These are phyloP conservation scores for Hoplias malabaricus DNA, from an alignment of 2,113 vertebrate species.

Conservation along the genomic window DNA sequence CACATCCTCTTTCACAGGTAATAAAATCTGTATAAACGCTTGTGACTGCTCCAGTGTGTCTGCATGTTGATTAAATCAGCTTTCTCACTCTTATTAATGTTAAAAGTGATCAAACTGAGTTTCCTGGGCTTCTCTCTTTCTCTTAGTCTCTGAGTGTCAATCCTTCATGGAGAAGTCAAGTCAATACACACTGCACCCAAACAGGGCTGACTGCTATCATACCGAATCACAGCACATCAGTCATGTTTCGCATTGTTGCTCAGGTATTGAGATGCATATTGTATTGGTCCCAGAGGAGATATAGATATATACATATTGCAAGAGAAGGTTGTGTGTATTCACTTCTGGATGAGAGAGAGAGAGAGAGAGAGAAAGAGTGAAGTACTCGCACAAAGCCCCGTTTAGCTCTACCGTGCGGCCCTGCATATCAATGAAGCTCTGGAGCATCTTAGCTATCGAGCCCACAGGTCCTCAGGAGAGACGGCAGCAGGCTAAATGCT, in stretches of 20 bases:
- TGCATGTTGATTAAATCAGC: no score
- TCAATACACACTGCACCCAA: background rate
- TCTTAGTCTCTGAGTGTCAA: background rate
- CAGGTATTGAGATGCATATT: background rate
- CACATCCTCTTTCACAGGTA: no score
- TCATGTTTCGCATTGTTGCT: background rate
- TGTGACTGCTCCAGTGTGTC: no score
- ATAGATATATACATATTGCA: background rate
- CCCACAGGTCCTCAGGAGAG: background rate
- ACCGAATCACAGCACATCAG: background rate
- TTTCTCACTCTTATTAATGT: no score
- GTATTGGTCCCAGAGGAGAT: background rate
- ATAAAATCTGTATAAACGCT: no score
- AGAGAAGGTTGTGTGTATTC: background rate
- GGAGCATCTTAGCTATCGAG: background rate
- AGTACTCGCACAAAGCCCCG: background rate
- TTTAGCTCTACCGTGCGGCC: background rate
- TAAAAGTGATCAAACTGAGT: background rate
- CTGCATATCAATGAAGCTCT: background rate
- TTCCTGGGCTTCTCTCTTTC: background rate
- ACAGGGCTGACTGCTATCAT: background rate
- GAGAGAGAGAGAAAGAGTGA: background rate
- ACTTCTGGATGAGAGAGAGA: no score
- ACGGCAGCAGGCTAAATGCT: slow-evolving; percentile 13
- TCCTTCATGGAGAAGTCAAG: background rate